Conservation (phyloP, 1,140 invertebrate genomes). For the Ylistrum balloti region DNA sequence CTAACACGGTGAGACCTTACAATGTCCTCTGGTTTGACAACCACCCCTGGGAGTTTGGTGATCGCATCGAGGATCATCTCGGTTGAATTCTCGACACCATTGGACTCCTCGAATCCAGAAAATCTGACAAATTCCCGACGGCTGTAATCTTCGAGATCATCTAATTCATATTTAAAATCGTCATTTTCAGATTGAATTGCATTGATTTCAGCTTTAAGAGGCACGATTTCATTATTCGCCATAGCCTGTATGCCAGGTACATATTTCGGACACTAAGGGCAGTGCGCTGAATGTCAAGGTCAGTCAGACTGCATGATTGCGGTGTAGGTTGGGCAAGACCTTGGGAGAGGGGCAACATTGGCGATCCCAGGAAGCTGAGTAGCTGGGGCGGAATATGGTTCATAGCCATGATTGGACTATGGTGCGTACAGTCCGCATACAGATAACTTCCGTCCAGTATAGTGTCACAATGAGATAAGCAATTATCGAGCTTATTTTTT, state of each 20-base stretch:
- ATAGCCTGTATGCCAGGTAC: neutral
- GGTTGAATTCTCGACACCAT: neutral
- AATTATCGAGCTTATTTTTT: neutral
- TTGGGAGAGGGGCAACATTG: neutral
- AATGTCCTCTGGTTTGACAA: neutral
- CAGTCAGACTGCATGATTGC: neutral
- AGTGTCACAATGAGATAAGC: neutral
- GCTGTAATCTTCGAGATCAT: neutral
- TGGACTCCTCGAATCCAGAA: neutral
- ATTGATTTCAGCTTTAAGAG: neutral
- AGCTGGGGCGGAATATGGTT: neutral
- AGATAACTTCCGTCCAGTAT: neutral
- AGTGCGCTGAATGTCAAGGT: neutral
- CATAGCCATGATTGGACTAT: neutral
- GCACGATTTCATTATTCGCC: neutral
- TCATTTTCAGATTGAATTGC: neutral
- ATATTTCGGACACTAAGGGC: neutral
- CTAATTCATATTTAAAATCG: neutral
- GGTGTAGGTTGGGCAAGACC: neutral
- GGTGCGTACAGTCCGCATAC: neutral
- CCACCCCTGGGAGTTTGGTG: neutral
- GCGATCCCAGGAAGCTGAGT: neutral
- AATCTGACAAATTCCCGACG: neutral
- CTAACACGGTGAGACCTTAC: neutral
- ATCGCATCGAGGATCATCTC: neutral